phyloP scores from a whole-genome alignment of 64 coral and sea anemone species.

The Montipora sp. region DNA sequence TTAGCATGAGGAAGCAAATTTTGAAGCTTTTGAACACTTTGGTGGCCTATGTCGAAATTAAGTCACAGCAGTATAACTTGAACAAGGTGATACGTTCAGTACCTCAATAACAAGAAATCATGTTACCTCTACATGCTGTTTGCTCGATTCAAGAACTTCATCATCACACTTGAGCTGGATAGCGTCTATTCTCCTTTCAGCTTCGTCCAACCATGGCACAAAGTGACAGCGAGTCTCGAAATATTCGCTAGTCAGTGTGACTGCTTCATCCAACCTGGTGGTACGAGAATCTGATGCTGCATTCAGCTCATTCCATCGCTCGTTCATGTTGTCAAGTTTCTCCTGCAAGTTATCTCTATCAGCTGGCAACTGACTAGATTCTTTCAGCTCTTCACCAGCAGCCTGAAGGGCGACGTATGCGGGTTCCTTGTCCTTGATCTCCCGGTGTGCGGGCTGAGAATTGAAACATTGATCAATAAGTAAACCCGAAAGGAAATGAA shows the following conservation, averaged over 20 bases:
- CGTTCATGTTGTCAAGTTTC: slow-evolving; percentile 74
- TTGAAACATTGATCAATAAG: background rate
- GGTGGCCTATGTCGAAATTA: too few species aligned
- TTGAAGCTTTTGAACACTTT: too few species aligned
- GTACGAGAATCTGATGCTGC: slow-evolving; percentile 27
- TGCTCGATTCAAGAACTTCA: slow-evolving; percentile 56
- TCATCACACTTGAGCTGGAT: slow-evolving; percentile 73
- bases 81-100: background rate
- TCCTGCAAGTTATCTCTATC: slow-evolving; percentile 80
- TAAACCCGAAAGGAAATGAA: background rate
- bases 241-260: slow-evolving; percentile 64
- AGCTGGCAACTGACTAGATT: slow-evolving; percentile 56
- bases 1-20: too few species aligned
- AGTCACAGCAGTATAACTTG: too few species aligned
- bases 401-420: slow-evolving; percentile 59
- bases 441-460: slow-evolving; percentile 72
- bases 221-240: slow-evolving; percentile 73
- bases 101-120: background rate
- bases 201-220: slow-evolving; percentile 72
- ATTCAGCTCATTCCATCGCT: slow-evolving; percentile 84
- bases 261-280: slow-evolving; percentile 65
- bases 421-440: slow-evolving; percentile 80
- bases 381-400: slow-evolving; percentile 72
- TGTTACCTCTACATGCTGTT: slow-evolving; percentile 83
- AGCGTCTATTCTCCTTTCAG: slow-evolving; percentile 73